These are phyloP conservation scores for Drosophila emarginata DNA, from an alignment of 2,888 invertebrate species.

Conservation along the genomic window DNA sequence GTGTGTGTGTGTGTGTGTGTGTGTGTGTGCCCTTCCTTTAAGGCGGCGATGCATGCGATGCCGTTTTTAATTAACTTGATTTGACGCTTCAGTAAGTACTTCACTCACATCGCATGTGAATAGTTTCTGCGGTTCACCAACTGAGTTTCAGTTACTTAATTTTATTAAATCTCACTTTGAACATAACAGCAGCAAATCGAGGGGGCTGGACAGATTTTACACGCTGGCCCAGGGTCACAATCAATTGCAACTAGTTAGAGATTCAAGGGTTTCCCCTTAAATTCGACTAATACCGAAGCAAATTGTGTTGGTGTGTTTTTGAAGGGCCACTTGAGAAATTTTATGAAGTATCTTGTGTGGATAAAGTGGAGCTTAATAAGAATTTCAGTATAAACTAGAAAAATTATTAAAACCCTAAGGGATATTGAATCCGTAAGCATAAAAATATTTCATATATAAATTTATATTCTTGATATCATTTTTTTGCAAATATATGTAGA, in stretches of 20 bases:
- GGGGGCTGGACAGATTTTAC: slow-evolving; percentile 39
- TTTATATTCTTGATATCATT: too few relatives aligned
- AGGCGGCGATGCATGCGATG: slow-evolving; percentile 36
- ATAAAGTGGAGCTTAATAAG: slow-evolving; percentile 25
- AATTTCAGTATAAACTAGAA: not conserved
- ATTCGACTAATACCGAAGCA: not conserved
- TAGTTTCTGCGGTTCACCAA: slow-evolving; percentile 43
- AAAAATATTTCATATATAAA: too few relatives aligned
- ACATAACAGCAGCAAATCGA: slow-evolving; percentile 5
- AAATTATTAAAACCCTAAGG: not conserved
- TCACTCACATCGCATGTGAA: slow-evolving; percentile 23
- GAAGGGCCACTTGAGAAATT: slow-evolving; percentile 37
- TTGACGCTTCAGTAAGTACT: slow-evolving; percentile 78
- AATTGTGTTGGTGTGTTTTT: slow-evolving; percentile 34
- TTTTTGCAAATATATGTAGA: too few relatives aligned
- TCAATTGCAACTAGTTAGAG: slow-evolving; percentile 13
- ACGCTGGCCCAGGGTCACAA: slow-evolving; percentile 40
- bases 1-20: too few relatives aligned
- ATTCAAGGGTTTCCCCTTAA: not conserved
- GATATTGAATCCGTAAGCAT: too few relatives aligned
- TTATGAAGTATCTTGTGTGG: slow-evolving; percentile 3
- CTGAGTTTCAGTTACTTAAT: slow-evolving; percentile 50
- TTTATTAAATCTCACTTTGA: slow-evolving; percentile 45
- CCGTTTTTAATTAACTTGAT: slow-evolving; percentile 80
- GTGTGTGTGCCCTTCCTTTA: not conserved